Conservation (phyloP, 2,113 vertebrate genomes). For the Rhagologus leucostigma region DNA sequence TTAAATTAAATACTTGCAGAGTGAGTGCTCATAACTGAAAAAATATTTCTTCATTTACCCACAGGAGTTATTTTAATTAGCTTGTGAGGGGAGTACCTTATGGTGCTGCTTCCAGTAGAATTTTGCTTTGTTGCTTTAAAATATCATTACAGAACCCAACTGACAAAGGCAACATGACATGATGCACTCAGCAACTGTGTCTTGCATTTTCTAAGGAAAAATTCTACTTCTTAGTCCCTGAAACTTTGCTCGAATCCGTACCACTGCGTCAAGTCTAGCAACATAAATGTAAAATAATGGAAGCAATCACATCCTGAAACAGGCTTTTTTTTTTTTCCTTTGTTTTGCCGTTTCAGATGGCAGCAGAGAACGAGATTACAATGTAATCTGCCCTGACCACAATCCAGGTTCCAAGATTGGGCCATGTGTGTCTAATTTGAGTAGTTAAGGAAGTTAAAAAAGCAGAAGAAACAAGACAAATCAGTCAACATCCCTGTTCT, state of each 20-base stretch:
- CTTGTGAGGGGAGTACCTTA: constrained; percentile 6
- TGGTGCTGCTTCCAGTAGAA: constrained; percentile 27
- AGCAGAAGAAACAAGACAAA: background rate
- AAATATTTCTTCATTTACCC: constrained; percentile 44
- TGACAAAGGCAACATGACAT: constrained; percentile 31
- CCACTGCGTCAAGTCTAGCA: background rate
- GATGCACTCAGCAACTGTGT: background rate
- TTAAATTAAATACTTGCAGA: constrained; percentile 51
- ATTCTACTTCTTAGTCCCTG: background rate
- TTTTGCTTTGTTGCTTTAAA: constrained; percentile 58
- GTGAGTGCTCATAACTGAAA: constrained; percentile 32
- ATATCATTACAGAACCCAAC: constrained; percentile 26
- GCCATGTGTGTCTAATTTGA: background rate
- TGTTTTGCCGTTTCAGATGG: background rate
- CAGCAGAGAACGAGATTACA: background rate
- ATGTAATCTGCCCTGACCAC: background rate
- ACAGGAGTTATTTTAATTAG: constrained; percentile 69
- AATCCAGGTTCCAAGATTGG: background rate
- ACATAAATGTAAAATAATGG: background rate
- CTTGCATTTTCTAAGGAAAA: background rate
- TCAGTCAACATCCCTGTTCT: background rate
- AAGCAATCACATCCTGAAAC: background rate
- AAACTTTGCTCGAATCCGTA: background rate
- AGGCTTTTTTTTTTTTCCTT: background rate
- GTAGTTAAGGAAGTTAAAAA: background rate